Percentiles rank a stretch among this genome's conserved stretches.
Conservation (phyloP, 2,888 invertebrate genomes). For the Drosophila borealis region DNA sequence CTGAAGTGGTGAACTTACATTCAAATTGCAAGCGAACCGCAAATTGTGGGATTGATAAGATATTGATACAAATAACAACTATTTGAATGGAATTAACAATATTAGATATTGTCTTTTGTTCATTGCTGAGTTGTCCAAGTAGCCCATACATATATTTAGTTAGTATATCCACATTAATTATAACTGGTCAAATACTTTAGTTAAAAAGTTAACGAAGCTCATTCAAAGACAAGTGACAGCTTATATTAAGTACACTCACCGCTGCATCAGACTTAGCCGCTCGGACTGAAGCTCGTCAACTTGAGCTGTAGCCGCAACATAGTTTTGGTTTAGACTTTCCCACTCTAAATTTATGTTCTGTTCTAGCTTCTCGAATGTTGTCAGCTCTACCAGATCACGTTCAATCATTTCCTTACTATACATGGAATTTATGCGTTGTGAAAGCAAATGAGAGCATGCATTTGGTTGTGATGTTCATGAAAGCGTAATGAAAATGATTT, state of each 20-base stretch:
- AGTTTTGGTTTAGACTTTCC: constrained; percentile 64
- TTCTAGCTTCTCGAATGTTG: constrained; percentile 87
- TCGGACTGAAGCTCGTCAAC: constrained; percentile 60
- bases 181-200: no score
- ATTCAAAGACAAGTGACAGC: background rate
- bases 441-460: background rate
- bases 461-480: constrained; percentile 2
- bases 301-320: constrained; percentile 53
- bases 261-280: constrained; percentile 30
- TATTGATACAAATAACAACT: no score
- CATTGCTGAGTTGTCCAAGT: no score
- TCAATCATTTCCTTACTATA: constrained; percentile 86
- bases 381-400: constrained; percentile 86
- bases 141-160: no score
- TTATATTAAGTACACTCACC: constrained; percentile 34
- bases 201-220: no score
- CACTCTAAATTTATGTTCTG: constrained; percentile 85
- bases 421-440: constrained; percentile 33
- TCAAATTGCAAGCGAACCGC: constrained; percentile 5
- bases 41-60: background rate
- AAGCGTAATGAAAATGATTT: constrained; percentile 6
- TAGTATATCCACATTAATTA: no score
- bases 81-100: background rate
- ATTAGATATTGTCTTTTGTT: background rate
- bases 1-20: constrained; percentile 33